Base-by-base conservation (phyloP, 2,888 invertebrate genomes). In the Euzophera pinguis region DNA sequence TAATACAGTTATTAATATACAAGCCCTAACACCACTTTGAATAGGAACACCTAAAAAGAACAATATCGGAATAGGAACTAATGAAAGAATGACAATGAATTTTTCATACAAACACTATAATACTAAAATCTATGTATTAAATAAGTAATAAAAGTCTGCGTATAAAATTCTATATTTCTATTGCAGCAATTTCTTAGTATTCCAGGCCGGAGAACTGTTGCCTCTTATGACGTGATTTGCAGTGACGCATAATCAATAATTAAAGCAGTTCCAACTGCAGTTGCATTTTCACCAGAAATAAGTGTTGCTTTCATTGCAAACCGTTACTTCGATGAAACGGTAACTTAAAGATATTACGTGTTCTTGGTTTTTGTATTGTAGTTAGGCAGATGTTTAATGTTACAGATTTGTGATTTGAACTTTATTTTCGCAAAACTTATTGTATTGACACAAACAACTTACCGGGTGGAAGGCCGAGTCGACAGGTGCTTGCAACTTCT, bases 401-500 rank as follows among this genome's bases (percentile, higher is more conserved):
- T 14, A 14, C 14, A 39, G 22, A 22, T 22, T 2, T 22, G 22
- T 22, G 22, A 5, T 22, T 22, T 3, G 3, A 38, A 38, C 8
- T 7, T 34, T 13, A 41, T 47, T 37, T 55, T 58, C 32, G 53
- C 53, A 52, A 56, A 59, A 54, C 41, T 51, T 16, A 50, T 45
- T 32, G 32, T 16, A 50, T 45, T 32, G 32, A 49, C 32, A 45
- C 47, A 70, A 67, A 66, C 61, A 54, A 78, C 84, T 75, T 75
- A 85, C 86, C 85, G 75, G 84, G 82, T 85, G 84, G 75, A 84
- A 82, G n/a, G n/a, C 80, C 1, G n/a, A 38, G 37, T 13, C 39
- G 79, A 83, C 84, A 82, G 81, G 81, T 85, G 81, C 61, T 63
- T 60, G 63, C 65, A 67, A 72, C 68, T 71, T 68, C 62, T 59